Evolutionary conservation across 2,797 vertebrate species (phyloP).

Genomic region (Spheniscus humboldti): DNA sequence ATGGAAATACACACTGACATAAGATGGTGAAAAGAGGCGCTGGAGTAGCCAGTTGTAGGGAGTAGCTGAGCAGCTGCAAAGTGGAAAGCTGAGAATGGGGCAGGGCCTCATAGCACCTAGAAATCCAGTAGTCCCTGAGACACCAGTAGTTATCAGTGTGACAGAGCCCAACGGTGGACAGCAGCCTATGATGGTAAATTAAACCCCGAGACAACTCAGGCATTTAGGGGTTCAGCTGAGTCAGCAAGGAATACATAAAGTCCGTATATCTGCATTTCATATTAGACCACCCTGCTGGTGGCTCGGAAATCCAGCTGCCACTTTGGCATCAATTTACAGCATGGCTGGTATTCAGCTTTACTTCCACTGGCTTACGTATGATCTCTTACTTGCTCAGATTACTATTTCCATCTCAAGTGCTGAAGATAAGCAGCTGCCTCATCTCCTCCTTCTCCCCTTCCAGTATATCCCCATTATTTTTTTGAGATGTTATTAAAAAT

Average conservation of each 20-base stretch:
- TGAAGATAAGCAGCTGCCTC: not conserved
- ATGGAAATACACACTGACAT: not conserved
- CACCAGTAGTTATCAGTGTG: not conserved
- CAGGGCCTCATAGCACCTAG: not conserved
- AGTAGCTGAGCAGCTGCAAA: not conserved
- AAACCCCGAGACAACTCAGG: not conserved
- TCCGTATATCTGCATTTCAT: not conserved
- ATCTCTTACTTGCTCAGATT: not conserved
- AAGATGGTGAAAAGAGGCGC: not conserved
- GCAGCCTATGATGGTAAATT: not conserved
- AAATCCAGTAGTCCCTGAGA: not conserved
- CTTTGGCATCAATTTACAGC: not conserved
- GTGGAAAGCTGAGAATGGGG: not conserved
- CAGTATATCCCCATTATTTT: not conserved
- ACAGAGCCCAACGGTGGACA: rapidly evolving
- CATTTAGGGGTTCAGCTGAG: not conserved
- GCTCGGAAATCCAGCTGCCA: not conserved
- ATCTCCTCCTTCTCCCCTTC: not conserved
- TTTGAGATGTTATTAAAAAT: not conserved
- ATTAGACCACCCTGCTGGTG: not conserved
- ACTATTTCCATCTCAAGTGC: not conserved
- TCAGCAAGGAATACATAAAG: not conserved
- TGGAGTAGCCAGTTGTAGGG: not conserved
- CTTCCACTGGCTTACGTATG: not conserved
- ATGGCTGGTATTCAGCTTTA: not conserved